Evolutionary conservation across 23 tunicate genomes (phyloP).

Genomic region (Ascidia mentula): DNA sequence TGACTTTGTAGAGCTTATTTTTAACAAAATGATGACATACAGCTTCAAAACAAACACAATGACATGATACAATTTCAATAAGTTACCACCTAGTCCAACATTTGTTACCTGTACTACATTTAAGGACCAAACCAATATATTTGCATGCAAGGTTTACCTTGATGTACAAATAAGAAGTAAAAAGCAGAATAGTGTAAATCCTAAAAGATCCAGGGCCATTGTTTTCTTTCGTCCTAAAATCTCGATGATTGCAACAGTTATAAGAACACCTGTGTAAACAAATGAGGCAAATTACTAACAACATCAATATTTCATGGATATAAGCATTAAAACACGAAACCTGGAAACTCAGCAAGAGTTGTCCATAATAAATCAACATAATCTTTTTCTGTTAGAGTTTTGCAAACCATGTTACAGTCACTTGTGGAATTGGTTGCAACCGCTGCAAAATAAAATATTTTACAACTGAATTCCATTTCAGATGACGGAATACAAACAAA

Average conservation of each 20-base stretch:
- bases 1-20: no score
- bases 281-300: not conserved
- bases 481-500: not conserved
- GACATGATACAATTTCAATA: no score
- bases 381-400: constrained; percentile 70
- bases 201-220: constrained; percentile 79
- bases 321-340: not conserved
- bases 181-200: constrained; percentile 80
- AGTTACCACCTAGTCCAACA: no score
- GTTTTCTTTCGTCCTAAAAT: constrained; percentile 83
- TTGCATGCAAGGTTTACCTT: constrained; percentile 17
- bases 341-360: constrained; percentile 97
- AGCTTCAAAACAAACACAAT: no score
- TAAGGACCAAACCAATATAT: no score
- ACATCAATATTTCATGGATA: not conserved
- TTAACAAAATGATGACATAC: no score
- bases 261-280: constrained; percentile 19
- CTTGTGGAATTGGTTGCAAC: constrained; percentile 1
- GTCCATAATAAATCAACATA: constrained; percentile 94
- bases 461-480: no score
- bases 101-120: no score
- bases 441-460: not conserved
- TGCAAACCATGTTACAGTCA: constrained; percentile 86
- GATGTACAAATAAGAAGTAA: constrained; percentile 61
- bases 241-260: constrained; percentile 81